These are phyloP conservation scores for Siniperca scherzeri DNA, from an alignment of 2,797 vertebrate species.

Conservation along the genomic window DNA sequence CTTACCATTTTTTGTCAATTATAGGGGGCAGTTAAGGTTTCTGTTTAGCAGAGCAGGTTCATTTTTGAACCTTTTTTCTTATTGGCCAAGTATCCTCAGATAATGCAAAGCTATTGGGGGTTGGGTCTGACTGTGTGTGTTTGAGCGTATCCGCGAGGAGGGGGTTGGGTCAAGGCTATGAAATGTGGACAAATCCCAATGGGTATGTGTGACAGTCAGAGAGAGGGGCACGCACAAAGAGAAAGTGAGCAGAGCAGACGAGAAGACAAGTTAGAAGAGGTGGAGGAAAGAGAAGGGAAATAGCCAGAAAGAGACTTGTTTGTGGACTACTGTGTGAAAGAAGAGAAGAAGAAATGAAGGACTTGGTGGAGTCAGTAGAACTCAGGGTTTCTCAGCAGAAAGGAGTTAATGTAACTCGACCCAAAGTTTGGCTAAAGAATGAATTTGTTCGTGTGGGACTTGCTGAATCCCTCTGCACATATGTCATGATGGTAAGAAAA, in stretches of 20 bases:
- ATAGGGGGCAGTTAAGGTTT: background rate
- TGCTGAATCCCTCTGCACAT: constrained; percentile 89
- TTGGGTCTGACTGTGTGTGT: constrained; percentile 29
- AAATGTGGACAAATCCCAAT: constrained; percentile 44
- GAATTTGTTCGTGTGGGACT: constrained; percentile 80
- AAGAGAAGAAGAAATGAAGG: constrained; percentile 61
- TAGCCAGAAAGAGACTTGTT: constrained; percentile 10
- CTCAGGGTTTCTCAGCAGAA: constrained; percentile 39
- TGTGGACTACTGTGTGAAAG: constrained; percentile 19
- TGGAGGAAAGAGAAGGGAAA: background rate
- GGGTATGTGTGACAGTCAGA: constrained; percentile 40
- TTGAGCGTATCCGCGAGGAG: constrained; percentile 18
- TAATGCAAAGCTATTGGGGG: constrained; percentile 39
- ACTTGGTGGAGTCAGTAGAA: constrained; percentile 66
- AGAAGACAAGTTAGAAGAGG: constrained; percentile 1
- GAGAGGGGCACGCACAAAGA: constrained; percentile 12
- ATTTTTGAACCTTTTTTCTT: background rate
- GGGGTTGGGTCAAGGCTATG: constrained; percentile 45
- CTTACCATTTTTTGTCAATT: background rate
- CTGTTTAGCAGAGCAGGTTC: background rate
- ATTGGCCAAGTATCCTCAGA: constrained; percentile 14
- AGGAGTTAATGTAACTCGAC: constrained; percentile 27
- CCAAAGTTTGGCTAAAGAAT: constrained; percentile 73
- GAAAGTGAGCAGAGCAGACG: background rate
- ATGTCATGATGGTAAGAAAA: constrained; percentile 91